Percentiles rank a stretch among this genome's conserved stretches.
These are phyloP conservation scores for Ophion ventricosus DNA, from an alignment of 2,888 invertebrate species.

Conservation along the genomic window DNA sequence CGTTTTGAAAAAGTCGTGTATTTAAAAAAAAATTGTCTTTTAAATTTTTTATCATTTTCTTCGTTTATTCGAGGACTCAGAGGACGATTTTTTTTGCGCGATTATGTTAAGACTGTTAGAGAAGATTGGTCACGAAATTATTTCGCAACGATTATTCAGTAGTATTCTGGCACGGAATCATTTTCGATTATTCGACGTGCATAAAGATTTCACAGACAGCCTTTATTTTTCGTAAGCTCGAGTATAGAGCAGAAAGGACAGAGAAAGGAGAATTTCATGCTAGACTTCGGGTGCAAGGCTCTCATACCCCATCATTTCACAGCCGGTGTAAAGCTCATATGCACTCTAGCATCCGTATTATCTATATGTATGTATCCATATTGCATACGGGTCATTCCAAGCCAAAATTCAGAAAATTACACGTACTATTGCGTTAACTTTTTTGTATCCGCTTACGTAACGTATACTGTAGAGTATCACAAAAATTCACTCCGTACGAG, in stretches of 20 bases:
- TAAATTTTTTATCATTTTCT: no score
- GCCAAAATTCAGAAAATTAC: background rate
- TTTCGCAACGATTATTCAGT: background rate
- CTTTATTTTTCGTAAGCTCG: background rate
- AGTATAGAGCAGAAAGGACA: constrained; percentile 24
- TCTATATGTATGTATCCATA: constrained; percentile 14
- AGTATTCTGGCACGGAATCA: background rate
- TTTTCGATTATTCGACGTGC: background rate
- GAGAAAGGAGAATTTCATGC: constrained; percentile 23
- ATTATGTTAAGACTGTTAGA: background rate
- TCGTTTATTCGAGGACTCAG: background rate
- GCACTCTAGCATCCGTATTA: constrained; percentile 7
- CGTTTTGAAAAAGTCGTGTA: no score
- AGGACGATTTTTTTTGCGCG: background rate
- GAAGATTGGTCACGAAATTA: background rate
- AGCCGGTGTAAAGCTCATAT: constrained; percentile 43
- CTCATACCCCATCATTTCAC: constrained; percentile 32
- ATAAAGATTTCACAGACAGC: background rate
- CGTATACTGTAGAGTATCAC: no score
- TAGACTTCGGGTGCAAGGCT: constrained; percentile 13
- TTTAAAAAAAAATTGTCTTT: no score
- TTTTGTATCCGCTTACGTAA: no score
- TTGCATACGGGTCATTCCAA: background rate
- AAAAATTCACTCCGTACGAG: background rate
- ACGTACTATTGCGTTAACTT: background rate